phyloP scores from a whole-genome alignment of 2,888 invertebrate genomes.

The Philonicus albiceps region DNA sequence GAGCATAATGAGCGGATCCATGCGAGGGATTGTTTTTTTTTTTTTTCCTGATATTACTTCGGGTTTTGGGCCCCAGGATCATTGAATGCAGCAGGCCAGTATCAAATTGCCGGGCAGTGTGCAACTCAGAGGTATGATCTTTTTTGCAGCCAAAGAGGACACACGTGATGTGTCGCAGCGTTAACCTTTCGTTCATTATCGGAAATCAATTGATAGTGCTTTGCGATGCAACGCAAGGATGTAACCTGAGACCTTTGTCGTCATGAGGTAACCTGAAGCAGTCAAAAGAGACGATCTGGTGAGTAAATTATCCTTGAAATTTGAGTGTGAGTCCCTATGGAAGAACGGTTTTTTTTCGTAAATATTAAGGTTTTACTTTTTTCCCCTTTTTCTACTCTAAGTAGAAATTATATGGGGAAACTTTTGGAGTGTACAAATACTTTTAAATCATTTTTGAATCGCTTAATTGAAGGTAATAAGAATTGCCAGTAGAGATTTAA shows the following conservation, averaged over 20 bases:
- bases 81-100: slow-evolving; percentile 3
- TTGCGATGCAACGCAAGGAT: neutral
- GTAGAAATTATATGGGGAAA: neutral
- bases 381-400: neutral
- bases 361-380: neutral
- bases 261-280: slow-evolving; percentile 25
- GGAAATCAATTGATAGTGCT: slow-evolving; percentile 14
- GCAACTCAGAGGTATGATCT: neutral
- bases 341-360: neutral
- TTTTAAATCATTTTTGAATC: neutral
- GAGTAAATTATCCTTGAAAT: slow-evolving; percentile 34
- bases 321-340: neutral
- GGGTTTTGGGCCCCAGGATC: neutral
- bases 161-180: slow-evolving; percentile 22
- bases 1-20: neutral
- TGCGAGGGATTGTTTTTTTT: neutral
- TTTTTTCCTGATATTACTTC: neutral
- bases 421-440: neutral
- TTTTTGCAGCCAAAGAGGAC: neutral
- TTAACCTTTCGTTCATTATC: slow-evolving; percentile 3
- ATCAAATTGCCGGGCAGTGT: neutral
- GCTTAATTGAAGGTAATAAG: neutral
- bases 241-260: slow-evolving; percentile 24
- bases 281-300: neutral
- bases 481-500: neutral